Evolutionary conservation across 2,113 vertebrate genomes (phyloP).

Genomic region (Macrotis lagotis): DNA sequence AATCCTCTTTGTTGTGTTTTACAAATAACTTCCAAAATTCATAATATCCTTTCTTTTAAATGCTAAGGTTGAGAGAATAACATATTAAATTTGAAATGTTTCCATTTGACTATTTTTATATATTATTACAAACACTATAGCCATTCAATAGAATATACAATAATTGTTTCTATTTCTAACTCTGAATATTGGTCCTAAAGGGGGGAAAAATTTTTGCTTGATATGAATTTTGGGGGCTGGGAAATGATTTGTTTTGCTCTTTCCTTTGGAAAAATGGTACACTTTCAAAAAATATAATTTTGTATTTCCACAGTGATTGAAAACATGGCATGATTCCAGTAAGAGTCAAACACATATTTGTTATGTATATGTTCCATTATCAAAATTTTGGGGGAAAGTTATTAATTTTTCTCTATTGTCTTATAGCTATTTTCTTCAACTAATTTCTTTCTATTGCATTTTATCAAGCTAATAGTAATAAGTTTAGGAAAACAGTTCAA

Average conservation of each 20-base stretch:
- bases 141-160: not conserved
- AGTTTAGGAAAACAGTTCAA: not conserved
- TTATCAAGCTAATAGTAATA: not conserved
- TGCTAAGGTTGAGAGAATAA: slow-evolving; percentile 11
- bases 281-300: not conserved
- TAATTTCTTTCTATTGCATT: not conserved
- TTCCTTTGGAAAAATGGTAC: not conserved
- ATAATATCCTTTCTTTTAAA: not conserved
- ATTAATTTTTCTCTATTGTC: not conserved
- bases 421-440: not conserved
- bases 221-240: not conserved
- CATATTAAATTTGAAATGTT: slow-evolving; percentile 16
- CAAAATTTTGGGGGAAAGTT: not conserved
- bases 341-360: not conserved
- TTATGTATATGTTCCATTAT: not conserved
- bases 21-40: not conserved
- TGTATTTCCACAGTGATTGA: not conserved
- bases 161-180: not conserved
- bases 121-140: not conserved
- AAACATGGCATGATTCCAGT: not conserved
- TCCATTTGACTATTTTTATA: not conserved
- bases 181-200: not conserved
- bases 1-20: not conserved
- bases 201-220: not conserved
- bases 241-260: not conserved